Conservation (phyloP, 2,888 invertebrate species). For the Melanostoma mellinum region DNA sequence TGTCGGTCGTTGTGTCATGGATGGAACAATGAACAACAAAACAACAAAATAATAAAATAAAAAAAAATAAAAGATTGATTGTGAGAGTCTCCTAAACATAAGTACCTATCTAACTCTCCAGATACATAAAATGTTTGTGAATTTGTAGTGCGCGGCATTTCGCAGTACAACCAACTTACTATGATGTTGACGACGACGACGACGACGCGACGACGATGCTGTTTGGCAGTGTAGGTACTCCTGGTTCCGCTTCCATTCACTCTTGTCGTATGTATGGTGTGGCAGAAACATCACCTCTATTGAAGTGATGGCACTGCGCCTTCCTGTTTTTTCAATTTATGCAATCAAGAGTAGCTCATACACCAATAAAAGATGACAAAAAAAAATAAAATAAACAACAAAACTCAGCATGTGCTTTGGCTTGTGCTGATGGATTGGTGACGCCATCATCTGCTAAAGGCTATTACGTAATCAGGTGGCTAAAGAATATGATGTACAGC, state of each 20-base stretch:
- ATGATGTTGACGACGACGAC: neutral
- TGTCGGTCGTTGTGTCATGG: too few species aligned
- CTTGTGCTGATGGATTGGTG: conserved; percentile 32
- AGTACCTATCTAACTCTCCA: neutral
- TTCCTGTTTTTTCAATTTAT: conserved; percentile 67
- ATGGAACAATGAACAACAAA: too few species aligned
- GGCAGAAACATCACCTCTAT: conserved; percentile 36
- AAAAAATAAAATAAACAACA: conserved; percentile 29
- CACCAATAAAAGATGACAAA: conserved; percentile 21
- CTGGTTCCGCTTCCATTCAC: conserved; percentile 29
- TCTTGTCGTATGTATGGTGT: conserved; percentile 20
- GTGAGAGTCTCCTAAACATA: neutral
- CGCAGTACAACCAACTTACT: neutral
- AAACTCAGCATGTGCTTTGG: conserved; percentile 34
- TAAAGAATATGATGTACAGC: conserved; percentile 20
- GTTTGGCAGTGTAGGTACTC: neutral
- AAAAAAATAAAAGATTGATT: too few species aligned
- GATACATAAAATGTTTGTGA: conserved; percentile 17
- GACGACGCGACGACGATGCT: neutral
- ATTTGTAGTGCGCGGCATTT: conserved; percentile 31
- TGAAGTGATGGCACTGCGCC: conserved; percentile 48
- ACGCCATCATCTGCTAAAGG: conserved; percentile 44
- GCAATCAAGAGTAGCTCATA: conserved; percentile 51
- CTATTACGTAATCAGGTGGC: conserved; percentile 52
- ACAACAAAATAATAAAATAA: too few species aligned